Base-by-base conservation (phyloP, 2,113 vertebrate species). In the Phrynocephalus versicolor region DNA sequence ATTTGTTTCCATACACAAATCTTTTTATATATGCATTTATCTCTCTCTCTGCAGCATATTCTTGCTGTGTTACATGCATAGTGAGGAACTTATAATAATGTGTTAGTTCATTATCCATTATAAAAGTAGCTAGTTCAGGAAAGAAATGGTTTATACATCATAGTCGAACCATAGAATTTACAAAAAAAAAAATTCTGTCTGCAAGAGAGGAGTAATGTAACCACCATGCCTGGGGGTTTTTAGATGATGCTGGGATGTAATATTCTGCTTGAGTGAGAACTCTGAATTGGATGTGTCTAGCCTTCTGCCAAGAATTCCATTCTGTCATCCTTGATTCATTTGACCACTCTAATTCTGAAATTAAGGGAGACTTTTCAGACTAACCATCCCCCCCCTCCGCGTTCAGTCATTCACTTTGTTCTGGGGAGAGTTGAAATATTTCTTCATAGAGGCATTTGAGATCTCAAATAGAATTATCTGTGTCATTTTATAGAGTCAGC, bases 1-100 rank as follows among this genome's bases (percentile, higher is more conserved):
- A n/a, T 75, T 14, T 55, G 88, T 88, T 91, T 93, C 90, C 85
- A 93, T 91, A 93, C 21, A 85, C 41, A 67, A 57, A 37, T 65
- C 7, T 30, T 45, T 73, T 75, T 35, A 25, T 15, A n/a, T 15
- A 33, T 6, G 58, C 25, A 39, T 35, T 35, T 75, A n/a, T 65
- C 25, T 64, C 16, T 73, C 5, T 51, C 25, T 84, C 18, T 65
- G 6, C 16, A 25, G 16, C 27, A 41, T 21, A 73, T 62, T 72
- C 19, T 30, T 57, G n/a, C 51, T 8, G 21, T 51, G 21, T 70
- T 69, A 15, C 45, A 23, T 33, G 10, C 45, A 10, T 51, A 81
- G 15, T 51, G 16, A 58, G 13, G 4, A 79, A 25, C 16, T 64
- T 64, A 6, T 71, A 25, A 37, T 57, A 51, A 57, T 30, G 45